Conservation (phyloP, 2,113 vertebrate species). For the Erpornis zantholeuca region DNA sequence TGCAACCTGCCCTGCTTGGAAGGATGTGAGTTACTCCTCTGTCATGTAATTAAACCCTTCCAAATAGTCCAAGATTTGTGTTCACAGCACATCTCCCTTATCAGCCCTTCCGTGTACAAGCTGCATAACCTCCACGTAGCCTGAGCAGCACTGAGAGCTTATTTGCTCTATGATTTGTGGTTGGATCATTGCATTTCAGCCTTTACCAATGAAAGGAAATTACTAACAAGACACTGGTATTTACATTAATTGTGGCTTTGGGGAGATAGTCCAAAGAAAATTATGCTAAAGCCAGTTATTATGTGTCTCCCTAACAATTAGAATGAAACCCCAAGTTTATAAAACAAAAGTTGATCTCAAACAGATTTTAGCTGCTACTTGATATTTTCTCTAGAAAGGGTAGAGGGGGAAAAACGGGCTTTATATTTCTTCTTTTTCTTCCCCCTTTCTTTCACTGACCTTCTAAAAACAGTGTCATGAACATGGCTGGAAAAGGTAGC, state of each 20-base stretch:
- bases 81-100: neutral
- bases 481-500: neutral
- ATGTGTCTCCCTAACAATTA: slow-evolving; percentile 48
- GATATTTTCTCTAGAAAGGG: neutral
- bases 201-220: slow-evolving; percentile 55
- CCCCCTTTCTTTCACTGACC: neutral
- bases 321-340: slow-evolving; percentile 19
- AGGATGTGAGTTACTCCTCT: neutral
- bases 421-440: neutral
- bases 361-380: neutral
- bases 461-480: neutral
- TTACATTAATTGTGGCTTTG: slow-evolving; percentile 66
- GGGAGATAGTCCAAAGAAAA: slow-evolving; percentile 66
- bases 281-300: slow-evolving; percentile 51
- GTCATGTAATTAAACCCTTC: neutral
- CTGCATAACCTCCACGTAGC: neutral
- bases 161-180: slow-evolving; percentile 61
- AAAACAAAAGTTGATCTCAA: slow-evolving; percentile 12
- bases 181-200: slow-evolving; percentile 19
- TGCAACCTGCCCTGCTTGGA: neutral
- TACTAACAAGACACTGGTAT: slow-evolving; percentile 31
- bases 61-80: neutral
- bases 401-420: rapidly evolving
- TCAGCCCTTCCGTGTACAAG: neutral
- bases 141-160: neutral